Evolutionary conservation across 2,797 vertebrate species (phyloP).

Genomic region (Coranthus polyacanthus): DNA sequence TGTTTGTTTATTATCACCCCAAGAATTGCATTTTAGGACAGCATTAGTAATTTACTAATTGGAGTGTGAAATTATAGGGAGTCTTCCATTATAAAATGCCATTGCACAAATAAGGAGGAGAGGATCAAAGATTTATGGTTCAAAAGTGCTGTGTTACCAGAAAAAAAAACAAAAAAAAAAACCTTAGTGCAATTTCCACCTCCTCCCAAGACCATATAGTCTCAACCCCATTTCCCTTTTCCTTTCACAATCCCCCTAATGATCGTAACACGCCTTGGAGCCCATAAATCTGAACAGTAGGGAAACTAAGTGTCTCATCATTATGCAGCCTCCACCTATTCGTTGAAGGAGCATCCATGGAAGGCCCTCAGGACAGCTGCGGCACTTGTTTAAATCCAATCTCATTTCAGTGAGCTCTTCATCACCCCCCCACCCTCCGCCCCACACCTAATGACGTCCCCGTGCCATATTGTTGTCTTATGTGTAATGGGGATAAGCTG

Average conservation of each 20-base stretch:
- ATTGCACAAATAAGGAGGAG: conserved; percentile 69
- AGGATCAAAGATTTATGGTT: conserved; percentile 80
- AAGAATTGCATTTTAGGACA: conserved; percentile 41
- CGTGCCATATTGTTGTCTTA: conserved; percentile 71
- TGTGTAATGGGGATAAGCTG: conserved; percentile 68
- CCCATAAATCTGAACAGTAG: conserved; percentile 79
- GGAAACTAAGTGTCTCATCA: conserved; percentile 81
- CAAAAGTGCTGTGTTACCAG: conserved; percentile 73
- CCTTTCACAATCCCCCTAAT: conserved; percentile 74
- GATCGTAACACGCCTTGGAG: conserved; percentile 74
- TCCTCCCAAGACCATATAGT: conserved; percentile 62
- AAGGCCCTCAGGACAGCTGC: conserved; percentile 66
- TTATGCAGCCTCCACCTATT: conserved; percentile 77
- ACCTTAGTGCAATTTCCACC: conserved; percentile 57
- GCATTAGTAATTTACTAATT: conserved; percentile 78
- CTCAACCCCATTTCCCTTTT: conserved; percentile 67
- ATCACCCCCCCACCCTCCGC: conserved; percentile 56
- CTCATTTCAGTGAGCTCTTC: conserved; percentile 76
- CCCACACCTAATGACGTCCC: conserved; percentile 60
- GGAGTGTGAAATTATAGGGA: conserved; percentile 77
- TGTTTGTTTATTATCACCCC: conserved; percentile 51
- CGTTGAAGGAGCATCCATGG: conserved; percentile 62
- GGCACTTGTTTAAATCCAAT: conserved; percentile 80
- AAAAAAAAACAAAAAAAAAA: conserved; percentile 54
- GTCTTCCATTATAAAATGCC: conserved; percentile 66